Evolutionary conservation across 2,888 invertebrate species (phyloP), one percentile per base, ranked within the genome.

Genomic region (Seira sanloemensis): DNA sequence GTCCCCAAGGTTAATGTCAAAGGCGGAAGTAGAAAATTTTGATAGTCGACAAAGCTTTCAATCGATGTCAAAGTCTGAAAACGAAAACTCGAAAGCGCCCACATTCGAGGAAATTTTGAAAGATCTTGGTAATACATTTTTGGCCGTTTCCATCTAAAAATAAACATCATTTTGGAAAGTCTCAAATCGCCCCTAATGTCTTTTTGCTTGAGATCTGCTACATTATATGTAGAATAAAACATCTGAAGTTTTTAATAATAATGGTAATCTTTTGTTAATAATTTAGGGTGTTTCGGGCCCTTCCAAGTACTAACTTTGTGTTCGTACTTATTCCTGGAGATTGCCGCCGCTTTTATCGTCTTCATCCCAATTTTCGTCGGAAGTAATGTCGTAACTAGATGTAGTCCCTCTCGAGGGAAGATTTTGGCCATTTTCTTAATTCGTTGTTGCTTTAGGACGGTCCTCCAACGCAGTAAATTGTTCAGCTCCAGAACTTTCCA

Each of bases 361-460:
- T 86, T 88, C 54, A 83, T 86, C 1, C 88, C 88, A 18, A 79
- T 88, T 66, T 87, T 87, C 65, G 86, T 86, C 0, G 88, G 85
- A 84, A 68, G 79, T 78, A 72, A 67, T 54, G 37, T 37, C 37
- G 37, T 37, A 37, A 37, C n/a, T n/a, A 37, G 12, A 7, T 12
- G 37, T 37, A 37, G 37, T 12, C 5, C 12, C 37, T 37, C 4
- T 7, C 12, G 37, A 37, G 37, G 4, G 37, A 7, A n/a, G n/a
- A 37, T 37, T 4, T 37, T 37, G 37, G 37, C 5, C 37, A 58
- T 4, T 58, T 58, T 58, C 16, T 18, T n/a, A 58, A 58, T 58
- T 58, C 58, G 9, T n/a, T 12, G n/a, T n/a, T n/a, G 9, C 5
- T 58, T 12, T 18, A n/a, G 19, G n/a, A 58, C 2, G 19, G 58